phyloP scores from a whole-genome alignment of 37 sponge, comb jelly and placozoan species.

The Sycon ciliatum region DNA sequence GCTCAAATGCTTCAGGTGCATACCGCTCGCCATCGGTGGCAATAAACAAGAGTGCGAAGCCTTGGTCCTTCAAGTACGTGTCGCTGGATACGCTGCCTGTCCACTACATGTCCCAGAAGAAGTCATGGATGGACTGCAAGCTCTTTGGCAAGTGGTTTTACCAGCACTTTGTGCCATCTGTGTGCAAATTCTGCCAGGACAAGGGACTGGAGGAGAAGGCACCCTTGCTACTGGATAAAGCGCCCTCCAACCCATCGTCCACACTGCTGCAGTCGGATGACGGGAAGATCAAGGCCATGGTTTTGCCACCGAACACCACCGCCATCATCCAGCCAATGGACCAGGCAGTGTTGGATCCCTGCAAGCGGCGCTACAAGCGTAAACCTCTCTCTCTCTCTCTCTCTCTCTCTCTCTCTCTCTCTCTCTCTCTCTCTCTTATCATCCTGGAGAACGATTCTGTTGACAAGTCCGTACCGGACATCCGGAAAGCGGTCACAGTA shows the following conservation, averaged over 20 bases:
- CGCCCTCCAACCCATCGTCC: background rate
- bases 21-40: background rate
- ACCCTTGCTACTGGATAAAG: constrained; percentile 11
- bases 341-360: background rate
- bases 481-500: constrained; percentile 25
- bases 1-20: background rate
- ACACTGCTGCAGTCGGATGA: background rate
- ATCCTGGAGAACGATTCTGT: constrained; percentile 15
- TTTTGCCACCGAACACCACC: background rate
- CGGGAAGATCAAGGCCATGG: background rate
- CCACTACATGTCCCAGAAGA: background rate
- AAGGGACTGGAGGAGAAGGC: background rate
- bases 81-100: background rate
- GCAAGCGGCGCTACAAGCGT: constrained; percentile 5
- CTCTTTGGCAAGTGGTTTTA: background rate
- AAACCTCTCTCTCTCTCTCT: background rate
- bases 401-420: no score
- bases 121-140: background rate
- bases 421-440: background rate
- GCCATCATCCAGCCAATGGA: background rate
- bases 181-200: background rate
- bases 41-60: background rate
- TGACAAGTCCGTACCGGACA: constrained; percentile 18
- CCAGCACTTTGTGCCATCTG: background rate
- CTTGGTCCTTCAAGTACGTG: background rate